Evolutionary conservation across 1,140 invertebrate genomes (phyloP).

Genomic region (Lasioglossum baleicum): DNA sequence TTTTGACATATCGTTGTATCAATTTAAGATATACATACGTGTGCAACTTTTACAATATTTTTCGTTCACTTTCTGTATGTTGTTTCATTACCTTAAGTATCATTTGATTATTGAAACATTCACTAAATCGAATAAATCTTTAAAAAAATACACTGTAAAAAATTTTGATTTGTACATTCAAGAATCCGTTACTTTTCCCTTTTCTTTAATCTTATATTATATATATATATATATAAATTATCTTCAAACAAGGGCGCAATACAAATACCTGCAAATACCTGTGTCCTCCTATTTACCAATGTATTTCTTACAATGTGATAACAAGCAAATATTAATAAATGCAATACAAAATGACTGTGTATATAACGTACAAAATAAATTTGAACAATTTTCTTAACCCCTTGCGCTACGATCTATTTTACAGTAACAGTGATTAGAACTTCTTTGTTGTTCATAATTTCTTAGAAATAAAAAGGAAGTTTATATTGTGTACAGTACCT

Average conservation of each 20-base stretch:
- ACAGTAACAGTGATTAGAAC: no score
- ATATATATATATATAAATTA: not conserved
- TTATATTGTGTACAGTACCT: no score
- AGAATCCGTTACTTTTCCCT: not conserved
- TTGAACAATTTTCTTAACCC: not conserved
- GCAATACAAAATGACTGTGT: slow-evolving; percentile 21
- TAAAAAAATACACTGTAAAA: not conserved
- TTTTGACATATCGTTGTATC: no score
- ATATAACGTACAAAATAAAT: slow-evolving; percentile 45
- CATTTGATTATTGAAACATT: not conserved
- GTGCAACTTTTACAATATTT: not conserved
- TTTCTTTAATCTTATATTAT: not conserved
- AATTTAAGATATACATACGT: not conserved
- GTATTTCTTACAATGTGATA: slow-evolving; percentile 2
- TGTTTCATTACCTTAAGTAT: not conserved
- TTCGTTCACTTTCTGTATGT: no score
- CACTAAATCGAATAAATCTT: not conserved
- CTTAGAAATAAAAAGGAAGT: no score
- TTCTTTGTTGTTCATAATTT: no score
- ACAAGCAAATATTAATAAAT: slow-evolving; percentile 42
- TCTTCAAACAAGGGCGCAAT: not conserved
- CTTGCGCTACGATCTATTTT: no score
- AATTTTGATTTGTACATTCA: not conserved
- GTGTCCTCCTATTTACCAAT: slow-evolving; percentile 10
- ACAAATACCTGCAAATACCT: not conserved